These are phyloP conservation scores for Maniola hyperantus DNA, from an alignment of 2,888 invertebrate genomes.

Conservation along the genomic window DNA sequence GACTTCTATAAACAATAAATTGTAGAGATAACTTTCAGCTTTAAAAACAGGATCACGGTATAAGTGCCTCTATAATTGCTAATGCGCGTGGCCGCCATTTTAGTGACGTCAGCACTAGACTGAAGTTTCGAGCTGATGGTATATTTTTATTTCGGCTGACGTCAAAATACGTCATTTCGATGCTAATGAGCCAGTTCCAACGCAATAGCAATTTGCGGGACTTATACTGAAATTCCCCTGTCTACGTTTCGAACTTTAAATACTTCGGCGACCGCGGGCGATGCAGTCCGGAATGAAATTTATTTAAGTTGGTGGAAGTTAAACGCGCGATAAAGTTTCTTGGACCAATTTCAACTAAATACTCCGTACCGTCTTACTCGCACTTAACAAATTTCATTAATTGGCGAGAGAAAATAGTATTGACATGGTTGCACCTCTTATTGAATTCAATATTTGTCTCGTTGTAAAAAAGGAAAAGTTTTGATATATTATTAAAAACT, in stretches of 20 bases:
- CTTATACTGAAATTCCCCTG: conserved; percentile 21
- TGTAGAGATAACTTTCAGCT: neutral
- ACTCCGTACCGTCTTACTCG: conserved; percentile 29
- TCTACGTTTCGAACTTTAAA: conserved; percentile 26
- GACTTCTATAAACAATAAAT: neutral
- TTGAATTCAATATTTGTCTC: neutral
- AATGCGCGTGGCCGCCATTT: too few relatives aligned
- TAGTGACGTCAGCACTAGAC: too few relatives aligned
- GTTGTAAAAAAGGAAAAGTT: too few relatives aligned
- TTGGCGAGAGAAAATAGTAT: conserved; percentile 11
- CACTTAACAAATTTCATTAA: conserved; percentile 33
- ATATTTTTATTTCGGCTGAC: too few relatives aligned
- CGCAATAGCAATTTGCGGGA: too few relatives aligned
- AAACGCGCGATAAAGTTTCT: conserved; percentile 38
- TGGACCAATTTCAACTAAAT: conserved; percentile 39
- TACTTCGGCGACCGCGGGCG: conserved; percentile 33
- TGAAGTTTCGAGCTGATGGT: too few relatives aligned
- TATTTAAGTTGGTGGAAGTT: conserved; percentile 40
- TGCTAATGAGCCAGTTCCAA: too few relatives aligned
- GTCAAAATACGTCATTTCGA: too few relatives aligned
- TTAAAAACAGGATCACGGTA: conserved; percentile 14
- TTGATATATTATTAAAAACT: too few relatives aligned
- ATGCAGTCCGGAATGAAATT: conserved; percentile 36
- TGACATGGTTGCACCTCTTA: conserved; percentile 9
- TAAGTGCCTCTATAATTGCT: too few relatives aligned